These are phyloP conservation scores for Rhopalosiphum nymphaeae DNA, from an alignment of 2,888 invertebrate genomes.

Conservation along the genomic window DNA sequence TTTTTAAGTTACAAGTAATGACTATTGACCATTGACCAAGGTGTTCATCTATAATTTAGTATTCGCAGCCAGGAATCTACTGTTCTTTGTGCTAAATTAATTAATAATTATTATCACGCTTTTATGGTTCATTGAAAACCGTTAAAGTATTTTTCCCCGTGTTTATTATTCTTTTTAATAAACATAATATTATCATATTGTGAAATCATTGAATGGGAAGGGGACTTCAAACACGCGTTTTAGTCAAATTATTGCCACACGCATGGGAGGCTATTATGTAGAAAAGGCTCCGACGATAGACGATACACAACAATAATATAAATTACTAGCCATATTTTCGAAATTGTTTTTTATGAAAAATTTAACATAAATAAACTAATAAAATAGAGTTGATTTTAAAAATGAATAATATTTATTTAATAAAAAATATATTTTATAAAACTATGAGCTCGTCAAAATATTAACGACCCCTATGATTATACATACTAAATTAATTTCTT, in stretches of 20 bases:
- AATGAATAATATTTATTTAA: background rate
- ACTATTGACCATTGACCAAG: background rate
- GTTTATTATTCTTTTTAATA: slow-evolving; percentile 6
- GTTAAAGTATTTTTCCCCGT: slow-evolving; percentile 18
- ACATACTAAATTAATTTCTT: background rate
- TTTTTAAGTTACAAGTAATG: background rate
- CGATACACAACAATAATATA: background rate
- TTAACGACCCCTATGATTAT: background rate
- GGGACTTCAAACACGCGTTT: slow-evolving; percentile 26
- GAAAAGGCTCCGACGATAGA: background rate
- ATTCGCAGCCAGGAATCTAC: slow-evolving; percentile 27
- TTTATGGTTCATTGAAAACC: slow-evolving; percentile 29
- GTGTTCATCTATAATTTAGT: slow-evolving; percentile 19
- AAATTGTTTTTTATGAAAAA: background rate
- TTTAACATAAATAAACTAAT: background rate
- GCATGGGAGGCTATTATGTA: slow-evolving; percentile 26
- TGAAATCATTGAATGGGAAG: slow-evolving; percentile 36
- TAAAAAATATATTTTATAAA: background rate
- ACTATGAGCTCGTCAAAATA: background rate
- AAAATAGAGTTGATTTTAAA: slow-evolving; percentile 15
- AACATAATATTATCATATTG: background rate
- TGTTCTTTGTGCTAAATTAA: slow-evolving; percentile 17
- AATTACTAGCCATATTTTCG: background rate
- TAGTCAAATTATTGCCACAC: slow-evolving; percentile 29
- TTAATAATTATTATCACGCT: slow-evolving; percentile 56